Evolutionary conservation across 2,113 vertebrate genomes (phyloP), one percentile per base, ranked within the genome.

Genomic region (Monopterus albus): DNA sequence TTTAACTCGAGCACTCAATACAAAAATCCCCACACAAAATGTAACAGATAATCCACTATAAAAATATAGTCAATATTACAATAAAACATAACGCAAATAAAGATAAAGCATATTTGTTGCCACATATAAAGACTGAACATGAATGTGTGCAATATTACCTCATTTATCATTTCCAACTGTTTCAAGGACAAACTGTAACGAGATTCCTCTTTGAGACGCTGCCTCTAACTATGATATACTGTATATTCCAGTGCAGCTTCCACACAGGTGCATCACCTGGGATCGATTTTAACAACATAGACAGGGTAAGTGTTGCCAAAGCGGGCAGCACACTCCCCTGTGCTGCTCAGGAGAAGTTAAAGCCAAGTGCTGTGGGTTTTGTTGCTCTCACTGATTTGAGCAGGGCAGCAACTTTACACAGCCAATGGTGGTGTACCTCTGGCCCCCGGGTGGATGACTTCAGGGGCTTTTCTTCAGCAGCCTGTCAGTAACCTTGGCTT

Each of bases 171-270:
- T 33, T 46, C 3, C 35, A 14, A 4, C 35, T 50, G 42, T 57
- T 65, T 33, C 12, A 51, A 38, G 20, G 29, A 64, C 59, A 70
- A 72, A 45, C 20, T 65, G 20, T 75, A 72, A 70, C 73, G 55
- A 67, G 60, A 50, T 74, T 77, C 60, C 50, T 61, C 52, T 39
- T 23, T 23, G 49, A 45, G 58, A 81, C 59, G 8, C 52, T 56
- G 56, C 26, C 26, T 60, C 64, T 64, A 78, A 80, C 72, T 72
- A 55, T 76, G 71, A 84, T 66, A 15, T 60, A 79, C 23, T 52
- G 35, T 60, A 36, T 70, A 46, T 72, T 81, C 65, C 46, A 35
- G 70, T 21, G 36, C 64, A 72, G 68, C 51, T 46, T 61, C 14
- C 51, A 56, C 40, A 12, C 69, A 52, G 52, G 45, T 65, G 53